phyloP scores from a whole-genome alignment of 2,797 vertebrate species.

The Vultur gryphus region DNA sequence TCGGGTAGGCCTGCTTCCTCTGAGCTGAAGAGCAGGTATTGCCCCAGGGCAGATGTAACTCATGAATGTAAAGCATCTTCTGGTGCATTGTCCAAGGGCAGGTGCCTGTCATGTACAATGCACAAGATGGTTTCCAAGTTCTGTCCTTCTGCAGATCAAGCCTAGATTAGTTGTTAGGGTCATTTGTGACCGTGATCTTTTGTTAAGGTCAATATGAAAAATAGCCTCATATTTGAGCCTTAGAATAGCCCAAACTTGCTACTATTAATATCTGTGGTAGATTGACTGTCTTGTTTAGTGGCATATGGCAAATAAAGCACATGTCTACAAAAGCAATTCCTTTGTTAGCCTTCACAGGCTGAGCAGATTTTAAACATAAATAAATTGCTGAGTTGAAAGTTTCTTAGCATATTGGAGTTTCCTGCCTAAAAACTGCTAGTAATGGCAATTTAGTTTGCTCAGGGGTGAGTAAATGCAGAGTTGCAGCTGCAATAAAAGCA shows the following conservation, averaged over 20 bases:
- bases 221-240: not conserved
- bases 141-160: not conserved
- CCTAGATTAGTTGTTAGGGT: not conserved
- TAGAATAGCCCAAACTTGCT: slow-evolving; percentile 18
- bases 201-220: slow-evolving; percentile 2
- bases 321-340: slow-evolving; percentile 38
- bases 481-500: not conserved
- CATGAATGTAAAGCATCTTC: not conserved
- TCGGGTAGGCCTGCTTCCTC: not conserved
- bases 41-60: not conserved
- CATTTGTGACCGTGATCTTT: not conserved
- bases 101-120: not conserved
- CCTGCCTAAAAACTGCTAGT: not conserved
- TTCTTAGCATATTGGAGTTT: not conserved
- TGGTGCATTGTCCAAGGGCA: fast-evolving
- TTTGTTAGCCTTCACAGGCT: slow-evolving; percentile 37
- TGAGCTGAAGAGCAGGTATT: not conserved
- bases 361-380: slow-evolving; percentile 45
- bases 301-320: slow-evolving; percentile 34
- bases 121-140: not conserved
- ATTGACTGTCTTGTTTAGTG: slow-evolving; percentile 6
- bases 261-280: slow-evolving; percentile 35
- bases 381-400: slow-evolving; percentile 31
- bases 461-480: not conserved
- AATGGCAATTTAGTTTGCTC: not conserved